Conservation (phyloP, 2,797 vertebrate genomes). For the Manis crassicaudata region DNA sequence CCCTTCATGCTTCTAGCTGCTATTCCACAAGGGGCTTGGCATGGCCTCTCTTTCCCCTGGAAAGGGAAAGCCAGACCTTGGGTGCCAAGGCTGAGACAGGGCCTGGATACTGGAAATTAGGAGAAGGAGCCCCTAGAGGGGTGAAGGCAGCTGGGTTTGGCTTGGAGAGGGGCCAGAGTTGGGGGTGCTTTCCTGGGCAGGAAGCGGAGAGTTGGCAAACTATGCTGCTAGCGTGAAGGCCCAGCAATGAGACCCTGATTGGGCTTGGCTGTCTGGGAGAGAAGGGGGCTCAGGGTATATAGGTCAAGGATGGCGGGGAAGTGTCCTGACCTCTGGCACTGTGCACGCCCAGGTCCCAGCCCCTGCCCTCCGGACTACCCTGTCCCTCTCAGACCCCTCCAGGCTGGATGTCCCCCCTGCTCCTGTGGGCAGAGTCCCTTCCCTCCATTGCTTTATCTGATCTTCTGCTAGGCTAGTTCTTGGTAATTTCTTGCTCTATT, state of each 20-base stretch:
- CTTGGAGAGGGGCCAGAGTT: not conserved
- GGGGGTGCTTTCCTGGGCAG: not conserved
- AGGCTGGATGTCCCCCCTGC: not conserved
- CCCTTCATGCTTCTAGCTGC: not conserved
- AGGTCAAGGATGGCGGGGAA: not conserved
- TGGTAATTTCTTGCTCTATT: constrained; percentile 81
- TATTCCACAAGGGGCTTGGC: not conserved
- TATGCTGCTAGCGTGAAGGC: not conserved
- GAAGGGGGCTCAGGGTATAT: not conserved
- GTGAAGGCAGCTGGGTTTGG: not conserved
- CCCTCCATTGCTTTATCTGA: constrained; percentile 72
- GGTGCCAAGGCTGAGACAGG: not conserved
- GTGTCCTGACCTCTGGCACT: not conserved
- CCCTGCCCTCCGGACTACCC: not conserved
- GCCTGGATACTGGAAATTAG: not conserved
- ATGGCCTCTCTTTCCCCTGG: not conserved
- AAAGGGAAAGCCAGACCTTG: not conserved
- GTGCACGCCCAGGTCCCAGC: not conserved
- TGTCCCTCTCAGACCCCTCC: not conserved
- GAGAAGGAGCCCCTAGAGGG: not conserved
- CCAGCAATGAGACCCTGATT: not conserved
- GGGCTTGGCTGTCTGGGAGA: not conserved
- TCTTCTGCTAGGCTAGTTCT: constrained; percentile 75
- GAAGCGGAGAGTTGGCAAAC: not conserved
- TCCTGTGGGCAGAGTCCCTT: constrained; percentile 15